These are phyloP conservation scores for Cephus cinctus DNA, from an alignment of 1,140 invertebrate genomes.

Conservation along the genomic window DNA sequence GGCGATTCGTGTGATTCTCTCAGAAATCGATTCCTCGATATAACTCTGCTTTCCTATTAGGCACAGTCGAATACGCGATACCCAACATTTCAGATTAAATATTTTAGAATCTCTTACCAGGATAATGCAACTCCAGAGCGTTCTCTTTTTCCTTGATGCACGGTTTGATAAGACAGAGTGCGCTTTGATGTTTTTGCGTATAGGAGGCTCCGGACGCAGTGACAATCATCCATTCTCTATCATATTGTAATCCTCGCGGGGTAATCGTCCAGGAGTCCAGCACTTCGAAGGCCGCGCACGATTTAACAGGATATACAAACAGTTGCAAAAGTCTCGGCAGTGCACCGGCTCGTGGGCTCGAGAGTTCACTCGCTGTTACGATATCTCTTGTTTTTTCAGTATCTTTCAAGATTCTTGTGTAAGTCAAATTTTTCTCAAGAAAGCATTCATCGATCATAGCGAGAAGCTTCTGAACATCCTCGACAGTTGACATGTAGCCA, in stretches of 20 bases:
- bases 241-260: constrained; percentile 77
- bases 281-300: constrained; percentile 78
- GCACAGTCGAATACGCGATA: too few species aligned
- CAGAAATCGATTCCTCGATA: too few species aligned
- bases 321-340: constrained; percentile 63
- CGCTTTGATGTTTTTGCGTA: constrained; percentile 83
- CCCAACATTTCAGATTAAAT: not conserved
- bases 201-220: constrained; percentile 74
- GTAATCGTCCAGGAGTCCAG: constrained; percentile 70
- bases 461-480: constrained; percentile 73
- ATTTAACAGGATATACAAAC: constrained; percentile 92
- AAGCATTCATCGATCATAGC: constrained; percentile 74
- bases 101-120: constrained; percentile 55
- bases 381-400: too few species aligned
- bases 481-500: constrained; percentile 82
- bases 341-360: not conserved
- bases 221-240: constrained; percentile 91
- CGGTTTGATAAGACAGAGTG: constrained; percentile 81
- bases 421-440: constrained; percentile 37
- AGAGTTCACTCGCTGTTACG: not conserved
- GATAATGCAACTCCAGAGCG: constrained; percentile 66
- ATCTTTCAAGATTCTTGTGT: not conserved
- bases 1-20: too few species aligned
- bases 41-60: too few species aligned
- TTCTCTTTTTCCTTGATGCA: constrained; percentile 64